Evolutionary conservation across 1,140 invertebrate genomes (phyloP), one percentile per base, ranked within the genome.

Genomic region (Diorhabda elongata): DNA sequence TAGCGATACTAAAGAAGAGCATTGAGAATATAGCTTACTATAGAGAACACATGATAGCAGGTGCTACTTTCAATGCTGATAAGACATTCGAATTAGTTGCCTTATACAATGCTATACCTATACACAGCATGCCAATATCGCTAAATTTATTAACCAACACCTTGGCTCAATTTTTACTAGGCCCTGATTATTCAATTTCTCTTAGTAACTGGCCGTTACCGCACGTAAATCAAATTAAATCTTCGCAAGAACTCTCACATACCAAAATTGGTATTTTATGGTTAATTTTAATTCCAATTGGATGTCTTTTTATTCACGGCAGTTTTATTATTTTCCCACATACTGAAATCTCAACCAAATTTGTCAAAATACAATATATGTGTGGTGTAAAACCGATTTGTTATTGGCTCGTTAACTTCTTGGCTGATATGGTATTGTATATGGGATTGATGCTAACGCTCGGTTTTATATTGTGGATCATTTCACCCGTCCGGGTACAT

Each of bases 361-460:
- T 86, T 8, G 88, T 88, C 74, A 87, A 89, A 73, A 76, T 90
- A 11, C 87, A 90, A 79, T 84, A 87, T 79, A 87, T 91, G 73
- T 85, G 86, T 70, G 89, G 89, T 9, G 84, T 87, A 4, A 75
- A 81, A 61, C 78, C 84, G n/a, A 64, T 82, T 3, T 78, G 80
- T 0, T 90, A 86, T 78, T 90, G 89, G 89, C 42, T 84, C 3
- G 80, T 83, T 2, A 85, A 81, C 11, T 85, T 85, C 67, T 60
- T 84, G 3, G 88, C 86, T 83, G 88, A 90, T 76, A 78, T 74
- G 5, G 2, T 75, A 2, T 58, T 77, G 6, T 78, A 69, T 11
- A 43, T 66, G 6, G n/a, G 56, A 42, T 52, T 70, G 6, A 60
- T 62, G 8, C 71, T 75, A 44, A 58, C 58, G 52, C 8, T 66